Evolutionary conservation across 2,797 vertebrate genomes (phyloP).

Genomic region (Neosilurus hyrtlii): DNA sequence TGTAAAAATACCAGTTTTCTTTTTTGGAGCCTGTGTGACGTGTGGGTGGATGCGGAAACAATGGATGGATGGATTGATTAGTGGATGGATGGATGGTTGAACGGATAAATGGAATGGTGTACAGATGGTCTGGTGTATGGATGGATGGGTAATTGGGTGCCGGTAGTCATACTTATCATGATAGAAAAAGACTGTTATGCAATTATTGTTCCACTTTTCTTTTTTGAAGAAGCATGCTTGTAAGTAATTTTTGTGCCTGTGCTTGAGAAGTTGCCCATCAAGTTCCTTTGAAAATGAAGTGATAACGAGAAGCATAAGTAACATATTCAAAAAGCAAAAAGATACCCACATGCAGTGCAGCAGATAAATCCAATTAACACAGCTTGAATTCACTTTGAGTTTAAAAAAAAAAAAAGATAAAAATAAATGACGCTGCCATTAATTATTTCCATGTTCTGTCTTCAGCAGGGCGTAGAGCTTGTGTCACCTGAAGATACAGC

Average conservation of each 20-base stretch:
- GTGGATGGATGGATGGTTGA: not conserved
- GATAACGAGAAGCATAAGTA: conserved; percentile 19
- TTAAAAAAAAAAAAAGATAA: not conserved
- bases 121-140: too few relatives aligned
- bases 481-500: conserved; percentile 43
- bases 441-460: conserved; percentile 42
- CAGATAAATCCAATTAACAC: conserved; percentile 30
- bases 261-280: not conserved
- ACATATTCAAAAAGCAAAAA: not conserved
- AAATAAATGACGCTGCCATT: conserved; percentile 35
- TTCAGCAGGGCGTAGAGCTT: conserved; percentile 34
- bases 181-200: not conserved
- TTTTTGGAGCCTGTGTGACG: not conserved
- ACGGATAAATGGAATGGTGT: too few relatives aligned
- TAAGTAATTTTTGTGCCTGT: not conserved
- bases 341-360: not conserved
- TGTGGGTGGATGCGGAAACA: too few relatives aligned
- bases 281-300: not conserved
- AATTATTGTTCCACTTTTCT: not conserved
- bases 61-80: not conserved
- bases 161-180: not conserved
- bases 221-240: not conserved
- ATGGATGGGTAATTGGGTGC: too few relatives aligned
- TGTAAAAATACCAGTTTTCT: not conserved
- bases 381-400: conserved; percentile 31